phyloP scores from a whole-genome alignment of 2,113 vertebrate genomes.

The Gila orcuttii region DNA sequence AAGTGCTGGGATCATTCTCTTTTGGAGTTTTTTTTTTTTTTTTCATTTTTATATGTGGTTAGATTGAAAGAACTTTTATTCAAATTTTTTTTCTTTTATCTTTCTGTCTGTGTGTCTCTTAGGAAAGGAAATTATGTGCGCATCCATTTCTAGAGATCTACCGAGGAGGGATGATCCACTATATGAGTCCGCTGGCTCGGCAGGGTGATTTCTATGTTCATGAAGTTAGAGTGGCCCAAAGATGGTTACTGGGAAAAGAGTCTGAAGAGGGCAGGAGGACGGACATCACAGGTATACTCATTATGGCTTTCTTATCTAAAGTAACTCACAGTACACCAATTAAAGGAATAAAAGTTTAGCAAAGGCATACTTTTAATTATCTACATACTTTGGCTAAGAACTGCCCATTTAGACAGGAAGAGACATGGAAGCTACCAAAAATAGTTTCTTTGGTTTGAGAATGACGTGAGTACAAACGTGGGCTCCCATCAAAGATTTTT shows the following conservation, averaged over 20 bases:
- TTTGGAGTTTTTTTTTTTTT: not conserved
- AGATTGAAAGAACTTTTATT: not conserved
- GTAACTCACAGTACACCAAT: not conserved
- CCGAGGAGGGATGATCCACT: constrained; percentile 84
- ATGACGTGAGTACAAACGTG: not conserved
- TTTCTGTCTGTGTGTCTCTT: constrained; percentile 35
- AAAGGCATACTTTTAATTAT: not conserved
- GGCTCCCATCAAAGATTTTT: not conserved
- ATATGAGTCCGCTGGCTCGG: constrained; percentile 86
- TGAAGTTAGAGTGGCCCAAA: constrained; percentile 80
- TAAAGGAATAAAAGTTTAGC: not conserved
- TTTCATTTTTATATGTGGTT: not conserved
- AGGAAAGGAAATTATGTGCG: constrained; percentile 90
- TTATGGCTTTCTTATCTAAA: not conserved
- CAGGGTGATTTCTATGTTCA: constrained; percentile 94
- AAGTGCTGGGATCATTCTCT: not conserved
- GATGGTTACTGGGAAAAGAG: constrained; percentile 73
- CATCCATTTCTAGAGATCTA: constrained; percentile 93
- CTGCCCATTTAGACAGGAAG: not conserved
- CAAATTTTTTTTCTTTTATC: not conserved
- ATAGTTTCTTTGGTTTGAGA: not conserved
- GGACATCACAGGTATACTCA: constrained; percentile 82
- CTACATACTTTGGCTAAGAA: not conserved
- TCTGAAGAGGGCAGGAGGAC: constrained; percentile 70
- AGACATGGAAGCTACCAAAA: not conserved